Conservation (phyloP, 2,888 invertebrate genomes). For the Cecidostiba fungosa region DNA sequence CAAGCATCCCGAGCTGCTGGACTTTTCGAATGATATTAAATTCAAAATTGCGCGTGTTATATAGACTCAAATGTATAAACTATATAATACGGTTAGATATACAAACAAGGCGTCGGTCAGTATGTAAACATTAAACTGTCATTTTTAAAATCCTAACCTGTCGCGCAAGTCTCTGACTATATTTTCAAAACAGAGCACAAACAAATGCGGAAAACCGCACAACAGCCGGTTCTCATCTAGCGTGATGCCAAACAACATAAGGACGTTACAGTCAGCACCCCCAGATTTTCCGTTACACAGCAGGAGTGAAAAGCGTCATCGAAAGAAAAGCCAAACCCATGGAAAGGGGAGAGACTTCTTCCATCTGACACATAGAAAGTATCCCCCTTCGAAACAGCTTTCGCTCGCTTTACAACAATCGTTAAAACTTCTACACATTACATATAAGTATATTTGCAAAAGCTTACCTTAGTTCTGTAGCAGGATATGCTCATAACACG, state of each 20-base stretch:
- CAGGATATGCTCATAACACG: conserved; percentile 48
- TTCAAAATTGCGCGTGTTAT: too few relatives aligned
- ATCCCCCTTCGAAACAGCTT: neutral
- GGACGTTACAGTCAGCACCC: too few relatives aligned
- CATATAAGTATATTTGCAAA: neutral
- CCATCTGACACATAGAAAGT: neutral
- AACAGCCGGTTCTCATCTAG: too few relatives aligned
- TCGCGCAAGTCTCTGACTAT: neutral
- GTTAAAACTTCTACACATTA: neutral
- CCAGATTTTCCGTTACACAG: neutral
- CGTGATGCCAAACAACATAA: too few relatives aligned
- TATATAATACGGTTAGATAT: too few relatives aligned
- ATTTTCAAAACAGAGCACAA: neutral
- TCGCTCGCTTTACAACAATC: neutral
- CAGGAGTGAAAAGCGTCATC: neutral
- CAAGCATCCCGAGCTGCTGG: too few relatives aligned
- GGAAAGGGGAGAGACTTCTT: neutral
- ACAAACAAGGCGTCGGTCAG: neutral
- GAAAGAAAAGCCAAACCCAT: neutral
- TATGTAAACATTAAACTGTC: neutral
- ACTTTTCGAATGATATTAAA: too few relatives aligned
- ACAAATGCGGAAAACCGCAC: neutral
- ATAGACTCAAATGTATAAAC: too few relatives aligned
- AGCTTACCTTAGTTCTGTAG: neutral
- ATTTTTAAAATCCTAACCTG: conserved; percentile 5